Conservation (phyloP, 1,140 invertebrate species). For the Andrena cerasifolii region DNA sequence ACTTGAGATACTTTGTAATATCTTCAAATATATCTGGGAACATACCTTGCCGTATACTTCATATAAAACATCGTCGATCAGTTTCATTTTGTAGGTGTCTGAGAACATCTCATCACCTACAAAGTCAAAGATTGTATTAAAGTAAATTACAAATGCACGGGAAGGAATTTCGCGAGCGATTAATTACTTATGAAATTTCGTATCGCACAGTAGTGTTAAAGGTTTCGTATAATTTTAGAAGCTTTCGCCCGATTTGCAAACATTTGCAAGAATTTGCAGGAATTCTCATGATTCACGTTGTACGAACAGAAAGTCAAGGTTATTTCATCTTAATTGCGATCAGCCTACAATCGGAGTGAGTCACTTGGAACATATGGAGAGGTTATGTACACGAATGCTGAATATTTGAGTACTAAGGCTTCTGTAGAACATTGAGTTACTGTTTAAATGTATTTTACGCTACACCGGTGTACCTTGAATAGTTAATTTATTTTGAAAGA, state of each 20-base stretch:
- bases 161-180: too few species aligned
- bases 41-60: constrained; percentile 95
- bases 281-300: too few species aligned
- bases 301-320: too few species aligned
- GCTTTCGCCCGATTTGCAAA: too few species aligned
- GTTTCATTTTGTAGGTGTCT: constrained; percentile 97
- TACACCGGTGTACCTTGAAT: not conserved
- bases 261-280: too few species aligned
- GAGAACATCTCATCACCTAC: constrained; percentile 98
- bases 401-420: not conserved
- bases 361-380: constrained; percentile 53
- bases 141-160: too few species aligned
- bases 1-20: not conserved
- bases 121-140: constrained; percentile 63
- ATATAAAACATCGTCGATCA: constrained; percentile 96
- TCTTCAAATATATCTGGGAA: not conserved
- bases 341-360: not conserved
- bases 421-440: not conserved
- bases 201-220: too few species aligned
- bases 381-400: constrained; percentile 49
- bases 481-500: not conserved
- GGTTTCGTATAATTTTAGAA: too few species aligned
- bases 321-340: not conserved
- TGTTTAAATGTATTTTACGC: not conserved
- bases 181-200: too few species aligned